Evolutionary conservation across 2,797 vertebrate species (phyloP).

Genomic region (Hafferia zeledoni): DNA sequence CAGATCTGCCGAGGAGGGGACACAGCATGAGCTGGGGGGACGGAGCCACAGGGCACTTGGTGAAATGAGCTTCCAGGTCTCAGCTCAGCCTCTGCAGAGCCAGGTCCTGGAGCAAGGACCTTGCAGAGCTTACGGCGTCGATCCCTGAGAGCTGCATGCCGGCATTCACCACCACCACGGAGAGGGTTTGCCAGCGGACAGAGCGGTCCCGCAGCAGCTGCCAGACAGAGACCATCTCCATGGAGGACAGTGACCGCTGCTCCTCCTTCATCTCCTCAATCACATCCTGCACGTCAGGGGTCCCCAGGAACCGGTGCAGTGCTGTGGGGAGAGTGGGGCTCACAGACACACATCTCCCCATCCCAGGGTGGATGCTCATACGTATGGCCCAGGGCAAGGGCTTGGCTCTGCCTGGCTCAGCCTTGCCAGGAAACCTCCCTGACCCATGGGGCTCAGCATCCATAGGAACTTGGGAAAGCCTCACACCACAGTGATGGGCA

Average conservation of each 20-base stretch:
- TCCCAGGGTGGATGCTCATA: neutral
- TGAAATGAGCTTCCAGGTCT: neutral
- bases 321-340: constrained; percentile 62
- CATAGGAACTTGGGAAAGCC: neutral
- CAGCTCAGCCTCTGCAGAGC: neutral
- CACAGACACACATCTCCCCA: accelerated
- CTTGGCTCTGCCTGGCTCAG: neutral
- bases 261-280: constrained; percentile 90
- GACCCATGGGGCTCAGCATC: neutral
- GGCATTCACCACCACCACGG: constrained; percentile 84
- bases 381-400: neutral
- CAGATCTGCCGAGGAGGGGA: constrained; percentile 81
- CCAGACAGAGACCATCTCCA: constrained; percentile 77
- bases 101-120: accelerated
- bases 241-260: constrained; percentile 81
- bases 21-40: accelerated
- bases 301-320: constrained; percentile 80
- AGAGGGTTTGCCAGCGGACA: constrained; percentile 87
- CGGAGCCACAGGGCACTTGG: accelerated
- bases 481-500: neutral
- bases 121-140: constrained; percentile 80
- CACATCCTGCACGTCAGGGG: constrained; percentile 79
- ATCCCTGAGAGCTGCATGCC: constrained; percentile 94
- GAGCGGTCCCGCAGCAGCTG: constrained; percentile 80
- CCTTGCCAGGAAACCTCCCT: neutral